These are phyloP conservation scores for Diadema setosum DNA, from an alignment of 35 echinoderm and acorn worm genomes.

Conservation along the genomic window DNA sequence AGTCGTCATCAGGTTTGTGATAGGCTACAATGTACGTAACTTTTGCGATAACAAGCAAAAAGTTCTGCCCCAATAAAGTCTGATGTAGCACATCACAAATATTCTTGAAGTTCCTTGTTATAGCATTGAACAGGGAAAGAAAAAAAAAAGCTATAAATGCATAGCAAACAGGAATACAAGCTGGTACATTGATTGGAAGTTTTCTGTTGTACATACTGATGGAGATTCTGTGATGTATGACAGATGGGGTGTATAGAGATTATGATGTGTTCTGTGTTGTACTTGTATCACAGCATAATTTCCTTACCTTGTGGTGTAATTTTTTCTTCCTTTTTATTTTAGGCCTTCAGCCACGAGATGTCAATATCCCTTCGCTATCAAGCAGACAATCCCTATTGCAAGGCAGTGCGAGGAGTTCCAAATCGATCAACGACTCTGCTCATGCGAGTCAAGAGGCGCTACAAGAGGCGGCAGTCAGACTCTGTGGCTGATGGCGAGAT, in stretches of 20 bases:
- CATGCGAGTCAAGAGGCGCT: conserved; percentile 31
- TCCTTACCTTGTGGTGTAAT: too few species aligned
- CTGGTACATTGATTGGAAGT: neutral
- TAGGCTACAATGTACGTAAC: too few species aligned
- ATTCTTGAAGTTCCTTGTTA: too few species aligned
- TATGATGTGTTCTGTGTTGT: neutral
- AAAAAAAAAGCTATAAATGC: neutral
- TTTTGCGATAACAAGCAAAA: too few species aligned
- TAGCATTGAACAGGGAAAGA: too few species aligned
- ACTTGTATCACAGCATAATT: too few species aligned
- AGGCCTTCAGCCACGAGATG: neutral
- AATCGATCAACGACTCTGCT: conserved; percentile 25
- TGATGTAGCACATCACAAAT: too few species aligned
- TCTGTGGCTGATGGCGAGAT: neutral
- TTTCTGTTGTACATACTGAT: neutral
- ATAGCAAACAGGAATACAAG: neutral
- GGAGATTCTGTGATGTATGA: neutral
- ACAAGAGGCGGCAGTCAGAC: neutral
- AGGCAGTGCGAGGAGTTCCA: conserved; percentile 1
- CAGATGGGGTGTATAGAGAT: neutral
- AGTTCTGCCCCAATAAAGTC: too few species aligned
- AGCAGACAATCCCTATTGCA: conserved; percentile 46
- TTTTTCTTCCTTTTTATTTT: neutral
- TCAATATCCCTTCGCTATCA: neutral
- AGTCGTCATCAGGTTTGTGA: too few species aligned